phyloP scores from a whole-genome alignment of 2,797 vertebrate genomes.

The Phataginus tricuspis region DNA sequence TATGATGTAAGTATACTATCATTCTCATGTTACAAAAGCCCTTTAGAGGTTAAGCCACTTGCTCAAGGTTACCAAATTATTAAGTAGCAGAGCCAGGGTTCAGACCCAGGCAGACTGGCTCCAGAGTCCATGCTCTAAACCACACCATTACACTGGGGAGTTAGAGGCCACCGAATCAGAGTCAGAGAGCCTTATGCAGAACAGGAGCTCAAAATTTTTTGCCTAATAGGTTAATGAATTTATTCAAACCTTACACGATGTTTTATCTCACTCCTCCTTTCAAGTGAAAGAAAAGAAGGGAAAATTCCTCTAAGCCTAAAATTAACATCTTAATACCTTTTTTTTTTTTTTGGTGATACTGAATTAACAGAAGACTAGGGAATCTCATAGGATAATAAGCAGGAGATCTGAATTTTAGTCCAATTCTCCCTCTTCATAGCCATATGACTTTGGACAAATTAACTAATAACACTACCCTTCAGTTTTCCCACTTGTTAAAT shows the following conservation, averaged over 20 bases:
- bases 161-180: not conserved
- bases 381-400: not conserved
- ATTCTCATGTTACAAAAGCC: constrained; percentile 42
- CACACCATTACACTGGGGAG: not conserved
- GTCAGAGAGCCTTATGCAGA: not conserved
- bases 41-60: constrained; percentile 51
- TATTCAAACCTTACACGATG: constrained; percentile 21
- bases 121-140: not conserved
- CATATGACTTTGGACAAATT: constrained; percentile 38
- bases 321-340: constrained; percentile 1
- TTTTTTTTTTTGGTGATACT: not conserved
- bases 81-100: not conserved
- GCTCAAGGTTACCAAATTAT: constrained; percentile 47
- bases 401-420: constrained; percentile 42
- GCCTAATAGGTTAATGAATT: constrained; percentile 5
- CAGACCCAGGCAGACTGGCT: constrained; percentile 32
- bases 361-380: constrained; percentile 52
- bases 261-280: not conserved
- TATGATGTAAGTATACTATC: not conserved
- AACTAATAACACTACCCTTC: constrained; percentile 30
- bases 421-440: constrained; percentile 21
- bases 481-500: not conserved
- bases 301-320: constrained; percentile 41
- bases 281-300: not conserved
- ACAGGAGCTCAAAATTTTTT: constrained; percentile 5